Conservation (phyloP, 2,888 invertebrate species). For the Macaria notata region DNA sequence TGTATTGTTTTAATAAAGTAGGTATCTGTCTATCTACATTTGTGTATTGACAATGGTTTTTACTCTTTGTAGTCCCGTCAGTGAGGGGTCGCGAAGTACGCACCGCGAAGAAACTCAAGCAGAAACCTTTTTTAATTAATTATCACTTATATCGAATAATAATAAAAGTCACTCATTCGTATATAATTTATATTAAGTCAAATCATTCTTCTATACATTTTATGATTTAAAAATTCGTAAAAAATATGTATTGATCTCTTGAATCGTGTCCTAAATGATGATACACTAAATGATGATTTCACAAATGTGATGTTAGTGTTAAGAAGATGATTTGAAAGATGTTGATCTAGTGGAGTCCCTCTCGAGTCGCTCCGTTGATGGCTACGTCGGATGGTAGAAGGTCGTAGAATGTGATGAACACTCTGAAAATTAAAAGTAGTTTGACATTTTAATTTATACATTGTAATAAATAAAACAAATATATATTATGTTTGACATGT, state of each 20-base stretch:
- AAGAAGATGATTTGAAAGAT: too few relatives aligned
- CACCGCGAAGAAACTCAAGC: too few relatives aligned
- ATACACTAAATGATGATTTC: not conserved
- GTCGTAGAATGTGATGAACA: conserved; percentile 62
- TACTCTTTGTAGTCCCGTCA: too few relatives aligned
- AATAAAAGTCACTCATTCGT: too few relatives aligned
- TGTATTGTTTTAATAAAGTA: too few relatives aligned
- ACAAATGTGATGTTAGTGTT: not conserved
- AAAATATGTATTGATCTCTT: not conserved
- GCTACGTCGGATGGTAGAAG: conserved; percentile 44
- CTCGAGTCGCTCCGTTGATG: conserved; percentile 29
- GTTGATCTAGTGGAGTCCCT: too few relatives aligned
- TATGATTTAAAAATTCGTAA: not conserved
- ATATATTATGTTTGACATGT: not conserved
- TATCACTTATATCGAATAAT: too few relatives aligned
- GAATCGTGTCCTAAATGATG: not conserved
- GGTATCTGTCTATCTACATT: too few relatives aligned
- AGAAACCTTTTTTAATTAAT: too few relatives aligned
- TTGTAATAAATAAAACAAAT: not conserved
- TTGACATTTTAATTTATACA: not conserved
- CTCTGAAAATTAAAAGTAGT: conserved; percentile 45
- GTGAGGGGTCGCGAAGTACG: too few relatives aligned
- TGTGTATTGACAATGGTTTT: too few relatives aligned
- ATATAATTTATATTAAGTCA: not conserved
- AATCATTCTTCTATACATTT: not conserved